Conservation (phyloP, 2,113 vertebrate species). For the Catagonus wagneri region DNA sequence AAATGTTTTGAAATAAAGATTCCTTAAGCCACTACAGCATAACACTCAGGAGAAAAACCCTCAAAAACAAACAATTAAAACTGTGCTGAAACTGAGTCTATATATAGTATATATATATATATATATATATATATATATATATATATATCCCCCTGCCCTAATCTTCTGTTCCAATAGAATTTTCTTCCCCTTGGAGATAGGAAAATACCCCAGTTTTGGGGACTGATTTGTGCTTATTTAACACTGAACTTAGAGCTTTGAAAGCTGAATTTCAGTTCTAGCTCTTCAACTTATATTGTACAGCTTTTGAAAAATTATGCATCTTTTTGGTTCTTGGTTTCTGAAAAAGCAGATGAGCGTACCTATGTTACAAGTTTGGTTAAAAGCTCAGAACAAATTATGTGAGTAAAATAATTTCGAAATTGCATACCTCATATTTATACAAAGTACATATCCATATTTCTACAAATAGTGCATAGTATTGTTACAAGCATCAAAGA, state of each 20-base stretch:
- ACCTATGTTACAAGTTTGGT: not conserved
- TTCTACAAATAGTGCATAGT: not conserved
- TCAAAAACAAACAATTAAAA: not conserved
- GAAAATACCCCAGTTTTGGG: not conserved
- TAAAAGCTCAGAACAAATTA: conserved; percentile 33
- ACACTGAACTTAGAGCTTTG: not conserved
- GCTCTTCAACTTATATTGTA: not conserved
- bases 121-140: not conserved
- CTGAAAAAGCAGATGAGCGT: conserved; percentile 24
- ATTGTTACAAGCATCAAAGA: not conserved
- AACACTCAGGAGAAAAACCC: not conserved
- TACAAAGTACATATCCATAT: conserved; percentile 6
- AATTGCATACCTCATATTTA: not conserved
- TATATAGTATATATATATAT: not conserved
- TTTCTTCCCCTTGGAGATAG: not conserved
- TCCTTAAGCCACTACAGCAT: not conserved
- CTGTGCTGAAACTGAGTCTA: not conserved
- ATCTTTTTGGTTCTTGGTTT: conserved; percentile 34
- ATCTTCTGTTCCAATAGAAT: not conserved
- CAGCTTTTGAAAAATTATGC: not conserved
- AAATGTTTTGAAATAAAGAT: not conserved
- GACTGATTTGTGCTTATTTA: not conserved
- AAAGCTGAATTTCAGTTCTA: conserved; percentile 19
- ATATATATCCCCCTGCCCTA: not conserved
- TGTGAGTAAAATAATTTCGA: conserved; percentile 35